Base-by-base conservation (phyloP, 64 coral and sea anemone species). In the Exaiptasia diaphana region DNA sequence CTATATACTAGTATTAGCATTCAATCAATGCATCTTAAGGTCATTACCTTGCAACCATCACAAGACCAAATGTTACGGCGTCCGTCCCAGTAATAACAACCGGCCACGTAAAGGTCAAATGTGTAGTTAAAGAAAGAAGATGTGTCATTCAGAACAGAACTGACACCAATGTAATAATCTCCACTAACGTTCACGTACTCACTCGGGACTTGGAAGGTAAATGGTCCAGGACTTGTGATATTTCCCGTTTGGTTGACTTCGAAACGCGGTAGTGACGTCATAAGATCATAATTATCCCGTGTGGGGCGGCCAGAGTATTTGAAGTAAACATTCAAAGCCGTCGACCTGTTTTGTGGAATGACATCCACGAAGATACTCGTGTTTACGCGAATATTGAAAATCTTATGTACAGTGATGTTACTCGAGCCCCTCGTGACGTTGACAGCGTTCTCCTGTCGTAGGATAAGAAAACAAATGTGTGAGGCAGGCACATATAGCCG, bases 141-240 rank as follows among this genome's bases (percentile, higher is more conserved):
- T 49, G 50, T 38, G 4, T n/a, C 23, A 11, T 60, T 49, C 40
- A 13, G 38, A 38, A 48, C 11, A 82, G 24, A 32, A 22, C 76
- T 71, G 28, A 93, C 64, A 33, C 91, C 91, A 25, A 93, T 75
- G 38, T 68, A 93, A 32, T 93, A 93, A 22, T 38, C n/a, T 37
- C 90, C 83, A 63, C 52, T 71, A 25, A 78, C 83, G 45, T 82
- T 81, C n/a, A 86, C 50, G 15, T 79, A 46, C 13, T 87, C 77
- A 69, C 46, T 73, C 11, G 77, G 37, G 9, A 86, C 32, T 64
- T 87, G 87, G 35, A 93, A 40, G 57, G 42, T 82, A 44, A 82
- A 87, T 23, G 67, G 77, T 27, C 71, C 76, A 18, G 59, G 34
- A 36, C 71, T 62, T 9, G 59, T 67, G 53, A 38, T 67, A 32